A percentile compares a stretch with the other conserved stretches of the same genome.
phyloP scores from a whole-genome alignment of 2,888 invertebrate species.

The Aspidiotus destructor region DNA sequence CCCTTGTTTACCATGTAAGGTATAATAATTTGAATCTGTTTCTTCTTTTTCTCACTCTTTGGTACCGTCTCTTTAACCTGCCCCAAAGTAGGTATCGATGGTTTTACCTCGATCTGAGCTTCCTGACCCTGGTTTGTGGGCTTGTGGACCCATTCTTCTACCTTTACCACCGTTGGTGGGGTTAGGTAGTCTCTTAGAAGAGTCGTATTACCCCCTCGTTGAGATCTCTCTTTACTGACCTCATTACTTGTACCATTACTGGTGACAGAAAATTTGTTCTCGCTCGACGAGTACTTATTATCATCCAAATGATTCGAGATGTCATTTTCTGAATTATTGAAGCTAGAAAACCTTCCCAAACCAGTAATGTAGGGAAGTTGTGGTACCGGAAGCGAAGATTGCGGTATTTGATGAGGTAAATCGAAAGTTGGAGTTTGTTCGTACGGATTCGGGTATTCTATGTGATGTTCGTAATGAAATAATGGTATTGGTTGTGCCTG shows the following conservation, averaged over 20 bases:
- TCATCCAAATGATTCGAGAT: slow-evolving; percentile 15
- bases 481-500: slow-evolving; percentile 54
- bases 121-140: neutral
- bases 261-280: slow-evolving; percentile 18
- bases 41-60: slow-evolving; percentile 45
- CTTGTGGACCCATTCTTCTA: neutral
- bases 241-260: slow-evolving; percentile 1
- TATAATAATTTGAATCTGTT: slow-evolving; percentile 68
- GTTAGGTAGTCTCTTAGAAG: slow-evolving; percentile 14
- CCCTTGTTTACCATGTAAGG: slow-evolving; percentile 55
- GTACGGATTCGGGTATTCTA: slow-evolving; percentile 61
- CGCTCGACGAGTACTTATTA: slow-evolving; percentile 26
- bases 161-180: neutral
- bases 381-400: neutral
- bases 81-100: slow-evolving; percentile 8
- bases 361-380: neutral
- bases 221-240: neutral
- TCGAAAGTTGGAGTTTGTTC: slow-evolving; percentile 62
- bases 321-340: neutral
- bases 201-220: neutral
- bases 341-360: neutral
- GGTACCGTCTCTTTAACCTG: slow-evolving; percentile 1
- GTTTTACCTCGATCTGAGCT: neutral
- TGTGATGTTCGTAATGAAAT: slow-evolving; percentile 57
- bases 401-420: slow-evolving; percentile 39